Percentiles rank a stretch among this genome's conserved stretches.
Conservation (phyloP, 2,797 vertebrate genomes). For the Chiloscyllium punctatum region DNA sequence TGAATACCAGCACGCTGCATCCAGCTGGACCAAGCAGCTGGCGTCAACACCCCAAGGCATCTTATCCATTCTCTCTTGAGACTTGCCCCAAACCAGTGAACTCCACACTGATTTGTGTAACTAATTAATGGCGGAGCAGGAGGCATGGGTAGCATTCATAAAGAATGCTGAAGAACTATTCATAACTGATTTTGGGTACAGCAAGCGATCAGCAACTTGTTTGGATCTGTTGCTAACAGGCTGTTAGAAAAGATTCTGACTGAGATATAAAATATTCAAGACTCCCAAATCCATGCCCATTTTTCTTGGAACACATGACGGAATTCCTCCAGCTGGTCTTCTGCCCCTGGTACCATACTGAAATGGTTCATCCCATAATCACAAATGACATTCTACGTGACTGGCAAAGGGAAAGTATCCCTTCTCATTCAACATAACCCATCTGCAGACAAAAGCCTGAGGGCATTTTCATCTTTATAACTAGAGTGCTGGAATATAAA, state of each 20-base stretch:
- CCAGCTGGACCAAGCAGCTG: constrained; percentile 35
- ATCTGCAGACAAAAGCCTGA: not conserved
- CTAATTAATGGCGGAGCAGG: not conserved
- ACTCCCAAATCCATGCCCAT: not conserved
- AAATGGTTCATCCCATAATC: not conserved
- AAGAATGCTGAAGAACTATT: not conserved
- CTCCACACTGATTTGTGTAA: not conserved
- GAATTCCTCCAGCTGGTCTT: not conserved
- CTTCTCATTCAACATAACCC: not conserved
- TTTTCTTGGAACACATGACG: not conserved
- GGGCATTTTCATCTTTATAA: not conserved
- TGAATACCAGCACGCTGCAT: not conserved
- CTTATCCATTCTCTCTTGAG: not conserved
- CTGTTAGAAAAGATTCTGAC: not conserved
- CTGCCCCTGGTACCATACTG: not conserved
- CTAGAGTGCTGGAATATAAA: not conserved
- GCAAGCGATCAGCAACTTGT: not conserved
- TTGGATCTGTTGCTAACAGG: not conserved
- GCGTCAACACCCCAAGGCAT: not conserved
- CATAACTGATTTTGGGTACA: not conserved
- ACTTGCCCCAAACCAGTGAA: not conserved
- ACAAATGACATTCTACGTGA: not conserved
- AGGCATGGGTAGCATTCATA: not conserved
- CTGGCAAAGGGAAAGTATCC: not conserved
- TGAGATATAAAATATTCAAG: not conserved